phyloP scores from a whole-genome alignment of 2,797 vertebrate species.

The Anniella stebbinsi region DNA sequence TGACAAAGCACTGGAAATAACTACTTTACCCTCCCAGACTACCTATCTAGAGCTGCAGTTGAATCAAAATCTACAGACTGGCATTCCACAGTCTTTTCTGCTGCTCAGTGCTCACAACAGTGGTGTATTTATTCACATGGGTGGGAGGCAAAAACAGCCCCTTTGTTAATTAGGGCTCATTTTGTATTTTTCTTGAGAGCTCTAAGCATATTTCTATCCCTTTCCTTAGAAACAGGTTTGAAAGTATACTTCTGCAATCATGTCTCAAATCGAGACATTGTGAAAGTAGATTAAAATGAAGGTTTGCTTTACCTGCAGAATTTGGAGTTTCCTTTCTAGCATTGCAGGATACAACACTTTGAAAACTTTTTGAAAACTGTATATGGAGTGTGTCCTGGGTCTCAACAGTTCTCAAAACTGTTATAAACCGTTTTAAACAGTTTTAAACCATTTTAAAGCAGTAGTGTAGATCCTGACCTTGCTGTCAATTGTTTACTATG shows the following conservation, averaged over 20 bases:
- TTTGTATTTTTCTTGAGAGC: background rate
- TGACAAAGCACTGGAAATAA: background rate
- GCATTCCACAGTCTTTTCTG: background rate
- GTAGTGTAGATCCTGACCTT: too few relatives aligned
- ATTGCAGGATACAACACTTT: too few relatives aligned
- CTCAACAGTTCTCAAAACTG: too few relatives aligned
- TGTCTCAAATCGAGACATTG: conserved; percentile 39
- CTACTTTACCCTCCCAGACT: background rate
- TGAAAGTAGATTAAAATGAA: conserved; percentile 36
- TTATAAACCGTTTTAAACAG: too few relatives aligned
- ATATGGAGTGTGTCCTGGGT: too few relatives aligned
- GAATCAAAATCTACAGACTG: too few relatives aligned
- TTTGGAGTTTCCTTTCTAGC: background rate
- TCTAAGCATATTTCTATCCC: conserved; percentile 26
- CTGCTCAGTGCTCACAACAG: background rate
- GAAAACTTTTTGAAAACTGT: too few relatives aligned
- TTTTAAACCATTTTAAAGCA: too few relatives aligned
- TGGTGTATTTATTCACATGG: background rate
- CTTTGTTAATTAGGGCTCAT: background rate
- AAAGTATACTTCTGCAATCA: conserved; percentile 32
- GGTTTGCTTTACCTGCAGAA: conserved; percentile 56
- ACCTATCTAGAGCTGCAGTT: background rate
- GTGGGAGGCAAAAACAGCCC: background rate
- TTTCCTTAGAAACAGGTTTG: conserved; percentile 46
- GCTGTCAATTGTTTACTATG: conserved; percentile 49